Conservation (phyloP, 2,888 invertebrate species). For the Heteropelma amictum region DNA sequence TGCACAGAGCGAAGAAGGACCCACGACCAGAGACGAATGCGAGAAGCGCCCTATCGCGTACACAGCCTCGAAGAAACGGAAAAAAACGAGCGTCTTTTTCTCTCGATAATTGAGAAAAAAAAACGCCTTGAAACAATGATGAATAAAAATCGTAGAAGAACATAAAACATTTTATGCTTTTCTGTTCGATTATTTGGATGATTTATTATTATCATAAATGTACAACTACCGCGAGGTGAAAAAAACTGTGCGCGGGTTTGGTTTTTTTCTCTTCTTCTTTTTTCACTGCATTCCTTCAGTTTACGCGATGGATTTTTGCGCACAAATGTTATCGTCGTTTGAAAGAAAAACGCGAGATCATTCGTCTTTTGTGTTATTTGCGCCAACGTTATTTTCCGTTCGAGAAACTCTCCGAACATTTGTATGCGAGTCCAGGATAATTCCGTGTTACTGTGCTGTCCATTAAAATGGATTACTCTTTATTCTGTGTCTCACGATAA, state of each 20-base stretch:
- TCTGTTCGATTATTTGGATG: background rate
- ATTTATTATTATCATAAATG: background rate
- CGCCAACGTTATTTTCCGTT: too few species aligned
- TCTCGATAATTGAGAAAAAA: background rate
- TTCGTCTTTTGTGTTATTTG: too few species aligned
- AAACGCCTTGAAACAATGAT: background rate
- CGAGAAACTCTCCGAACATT: too few species aligned
- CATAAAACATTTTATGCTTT: background rate
- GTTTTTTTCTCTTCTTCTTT: background rate
- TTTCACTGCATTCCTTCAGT: too few species aligned
- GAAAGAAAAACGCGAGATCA: too few species aligned
- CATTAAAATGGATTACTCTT: too few species aligned
- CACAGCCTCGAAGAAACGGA: slow-evolving; percentile 59
- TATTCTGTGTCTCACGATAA: too few species aligned
- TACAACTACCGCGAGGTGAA: background rate
- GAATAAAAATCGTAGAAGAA: background rate
- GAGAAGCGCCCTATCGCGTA: slow-evolving; percentile 42
- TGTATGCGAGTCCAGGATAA: too few species aligned
- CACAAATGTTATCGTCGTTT: too few species aligned
- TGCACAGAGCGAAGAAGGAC: slow-evolving; percentile 9
- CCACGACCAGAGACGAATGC: background rate
- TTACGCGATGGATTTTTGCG: too few species aligned
- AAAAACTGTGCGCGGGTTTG: too few species aligned
- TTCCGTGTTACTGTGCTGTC: too few species aligned
- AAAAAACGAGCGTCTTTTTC: slow-evolving; percentile 49